Conservation (phyloP, 2,888 invertebrate species). For the Arctia plantaginis region DNA sequence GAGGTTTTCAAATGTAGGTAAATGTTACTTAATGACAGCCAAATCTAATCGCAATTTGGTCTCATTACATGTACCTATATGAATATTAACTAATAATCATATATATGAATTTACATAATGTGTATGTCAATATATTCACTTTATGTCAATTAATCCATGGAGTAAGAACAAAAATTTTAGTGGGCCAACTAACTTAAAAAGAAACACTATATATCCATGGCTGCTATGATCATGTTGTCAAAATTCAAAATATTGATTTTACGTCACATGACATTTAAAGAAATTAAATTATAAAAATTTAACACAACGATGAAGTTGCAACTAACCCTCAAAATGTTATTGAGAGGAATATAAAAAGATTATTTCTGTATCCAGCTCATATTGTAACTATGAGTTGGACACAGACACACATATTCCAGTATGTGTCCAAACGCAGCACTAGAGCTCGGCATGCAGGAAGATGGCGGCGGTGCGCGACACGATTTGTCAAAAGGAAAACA, state of each 20-base stretch:
- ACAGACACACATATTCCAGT: neutral
- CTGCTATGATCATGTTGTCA: neutral
- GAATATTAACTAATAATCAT: no score
- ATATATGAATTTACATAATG: no score
- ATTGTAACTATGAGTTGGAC: neutral
- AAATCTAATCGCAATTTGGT: neutral
- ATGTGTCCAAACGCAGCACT: constrained; percentile 35
- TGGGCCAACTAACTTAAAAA: neutral
- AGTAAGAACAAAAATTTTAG: neutral
- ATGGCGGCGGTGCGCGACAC: constrained; percentile 74
- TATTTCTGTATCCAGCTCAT: neutral
- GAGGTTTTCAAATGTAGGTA: neutral
- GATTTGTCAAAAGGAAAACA: constrained; percentile 84
- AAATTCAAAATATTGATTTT: neutral
- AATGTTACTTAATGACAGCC: neutral
- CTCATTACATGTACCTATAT: no score
- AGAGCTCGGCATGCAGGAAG: constrained; percentile 66
- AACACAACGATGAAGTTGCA: no score
- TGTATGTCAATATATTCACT: no score
- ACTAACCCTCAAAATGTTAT: neutral
- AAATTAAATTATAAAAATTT: no score
- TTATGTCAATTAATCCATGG: neutral
- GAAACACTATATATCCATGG: neutral
- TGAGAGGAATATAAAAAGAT: neutral
- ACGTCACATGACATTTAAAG: no score